Evolutionary conservation across 2,888 invertebrate genomes (phyloP), one percentile per base, ranked within the genome.

Genomic region (Mythimna albipuncta): DNA sequence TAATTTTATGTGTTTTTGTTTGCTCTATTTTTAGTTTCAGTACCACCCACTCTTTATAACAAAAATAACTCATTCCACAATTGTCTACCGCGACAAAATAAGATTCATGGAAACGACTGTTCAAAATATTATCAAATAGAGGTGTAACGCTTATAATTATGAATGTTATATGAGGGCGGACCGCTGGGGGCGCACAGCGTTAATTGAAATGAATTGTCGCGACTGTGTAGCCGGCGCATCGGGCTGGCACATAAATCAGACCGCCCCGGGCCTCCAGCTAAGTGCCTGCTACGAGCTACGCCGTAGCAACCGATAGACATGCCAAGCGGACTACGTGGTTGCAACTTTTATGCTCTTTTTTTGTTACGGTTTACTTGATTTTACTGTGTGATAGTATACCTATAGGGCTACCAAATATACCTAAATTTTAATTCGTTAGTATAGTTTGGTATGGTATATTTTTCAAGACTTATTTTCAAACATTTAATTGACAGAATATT

Each of bases 121-220:
- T 64, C 26, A 62, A 58, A 58, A 67, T 70, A 59, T 75, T 75
- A 74, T 57, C 62, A 64, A 79, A 79, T 85, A 81, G 77, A 86
- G 75, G 73, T 85, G 69, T 85, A 79, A 79, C 73, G 77, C 82
- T 87, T 84, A 87, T 86, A 88, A 88, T 88, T 85, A 86, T 87
- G 85, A 82, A 84, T 79, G 68, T 79, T 78, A 79, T 84, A 84
- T 81, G 78, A 82, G 81, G 75, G 81, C 89, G 86, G 89, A 88
- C 87, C 90, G 87, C 92, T 86, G 86, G 85, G 89, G 94, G 93
- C 92, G 90, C 85, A 84, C 73, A 86, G 91, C 93, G 92, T 91
- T 96, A 96, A 96, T 96, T 96, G 96, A 96, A 96, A 96, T 96
- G 94, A 96, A 96, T 96, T 95, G 96, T 96, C 94, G 92, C 93